Evolutionary conservation across 2,113 vertebrate species (phyloP).

Genomic region (Chaetura pelagica): DNA sequence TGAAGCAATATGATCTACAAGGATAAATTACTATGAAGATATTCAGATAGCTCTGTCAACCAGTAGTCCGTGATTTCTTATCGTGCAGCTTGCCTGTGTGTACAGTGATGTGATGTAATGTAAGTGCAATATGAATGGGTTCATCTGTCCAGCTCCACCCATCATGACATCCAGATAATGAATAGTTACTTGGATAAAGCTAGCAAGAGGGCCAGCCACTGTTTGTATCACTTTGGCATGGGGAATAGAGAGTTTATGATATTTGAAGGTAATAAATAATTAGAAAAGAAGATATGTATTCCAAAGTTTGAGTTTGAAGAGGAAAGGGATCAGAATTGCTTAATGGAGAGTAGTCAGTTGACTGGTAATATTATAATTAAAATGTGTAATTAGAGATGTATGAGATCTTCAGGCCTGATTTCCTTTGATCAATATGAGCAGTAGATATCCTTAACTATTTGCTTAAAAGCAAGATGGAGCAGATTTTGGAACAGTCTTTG

Average conservation of each 20-base stretch:
- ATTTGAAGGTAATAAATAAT: not conserved
- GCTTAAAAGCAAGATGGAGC: not conserved
- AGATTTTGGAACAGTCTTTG: not conserved
- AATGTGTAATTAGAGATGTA: not conserved
- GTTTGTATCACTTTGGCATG: not conserved
- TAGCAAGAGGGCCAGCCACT: not conserved
- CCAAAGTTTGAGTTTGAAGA: not conserved
- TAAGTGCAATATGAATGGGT: not conserved
- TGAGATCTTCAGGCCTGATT: not conserved
- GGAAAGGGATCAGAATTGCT: rapidly evolving
- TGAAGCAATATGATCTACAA: not conserved
- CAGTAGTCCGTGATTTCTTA: not conserved
- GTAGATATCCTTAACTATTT: not conserved
- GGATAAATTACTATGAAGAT: not conserved
- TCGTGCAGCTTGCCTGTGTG: not conserved
- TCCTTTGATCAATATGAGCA: not conserved
- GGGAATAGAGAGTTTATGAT: rapidly evolving
- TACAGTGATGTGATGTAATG: not conserved
- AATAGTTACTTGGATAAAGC: not conserved
- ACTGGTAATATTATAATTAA: not conserved
- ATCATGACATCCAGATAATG: not conserved
- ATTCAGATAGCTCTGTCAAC: not conserved
- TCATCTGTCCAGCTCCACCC: not conserved
- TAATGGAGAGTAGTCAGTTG: not conserved
- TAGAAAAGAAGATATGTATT: not conserved